These are phyloP conservation scores for Vespertilio murinus DNA, from an alignment of 2,797 vertebrate genomes.

Conservation along the genomic window DNA sequence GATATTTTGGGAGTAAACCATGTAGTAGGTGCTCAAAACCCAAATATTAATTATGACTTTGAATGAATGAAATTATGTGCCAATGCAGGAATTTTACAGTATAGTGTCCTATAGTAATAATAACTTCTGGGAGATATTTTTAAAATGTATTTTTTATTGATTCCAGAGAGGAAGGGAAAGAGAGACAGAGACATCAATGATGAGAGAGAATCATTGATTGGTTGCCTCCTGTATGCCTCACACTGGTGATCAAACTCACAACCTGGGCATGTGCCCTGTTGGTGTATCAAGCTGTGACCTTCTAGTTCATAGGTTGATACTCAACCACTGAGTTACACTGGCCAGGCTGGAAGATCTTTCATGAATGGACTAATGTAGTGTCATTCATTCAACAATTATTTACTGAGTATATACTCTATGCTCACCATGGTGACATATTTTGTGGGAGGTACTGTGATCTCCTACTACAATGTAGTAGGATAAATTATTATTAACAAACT, in stretches of 20 bases:
- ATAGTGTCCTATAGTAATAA: not conserved
- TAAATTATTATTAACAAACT: not conserved
- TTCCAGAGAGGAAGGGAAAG: too few species aligned
- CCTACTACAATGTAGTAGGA: not conserved
- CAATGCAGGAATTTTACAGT: not conserved
- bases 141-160: too few species aligned
- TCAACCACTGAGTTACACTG: too few species aligned
- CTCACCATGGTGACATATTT: not conserved
- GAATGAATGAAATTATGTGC: not conserved
- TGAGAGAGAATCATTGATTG: too few species aligned
- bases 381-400: not conserved
- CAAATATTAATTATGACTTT: conserved; percentile 30
- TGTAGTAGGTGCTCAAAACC: not conserved
- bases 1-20: not conserved
- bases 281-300: too few species aligned
- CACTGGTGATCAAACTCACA: too few species aligned
- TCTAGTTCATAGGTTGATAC: too few species aligned
- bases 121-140: not conserved
- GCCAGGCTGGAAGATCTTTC: not conserved
- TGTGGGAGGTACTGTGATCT: not conserved
- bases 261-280: too few species aligned
- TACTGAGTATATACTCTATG: not conserved
- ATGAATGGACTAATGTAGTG: not conserved
- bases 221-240: too few species aligned
- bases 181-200: too few species aligned